Percentiles rank a stretch among this genome's conserved stretches.
phyloP scores from a whole-genome alignment of 1,140 invertebrate species.

The Drosophila ercepeae region DNA sequence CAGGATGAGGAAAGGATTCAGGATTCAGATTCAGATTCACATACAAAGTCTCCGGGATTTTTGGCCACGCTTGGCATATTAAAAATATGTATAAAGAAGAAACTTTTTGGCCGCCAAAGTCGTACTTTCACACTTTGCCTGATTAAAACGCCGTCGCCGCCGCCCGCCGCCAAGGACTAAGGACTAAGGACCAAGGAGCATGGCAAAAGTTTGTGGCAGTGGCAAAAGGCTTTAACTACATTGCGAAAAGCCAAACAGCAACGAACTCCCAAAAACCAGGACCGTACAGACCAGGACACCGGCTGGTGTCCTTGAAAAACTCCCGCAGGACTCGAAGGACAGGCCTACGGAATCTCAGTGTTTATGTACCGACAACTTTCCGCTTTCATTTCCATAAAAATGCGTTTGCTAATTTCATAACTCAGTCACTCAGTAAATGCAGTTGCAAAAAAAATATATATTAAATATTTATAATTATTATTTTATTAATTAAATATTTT shows the following conservation, averaged over 20 bases:
- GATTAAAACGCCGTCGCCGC: constrained; percentile 48
- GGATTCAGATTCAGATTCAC: not conserved
- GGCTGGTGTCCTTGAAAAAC: constrained; percentile 75
- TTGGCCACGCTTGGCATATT: constrained; percentile 50
- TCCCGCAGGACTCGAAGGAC: constrained; percentile 31
- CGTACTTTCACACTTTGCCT: constrained; percentile 60
- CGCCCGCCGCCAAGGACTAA: constrained; percentile 13
- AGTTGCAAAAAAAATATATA: not conserved
- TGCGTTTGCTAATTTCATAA: constrained; percentile 79
- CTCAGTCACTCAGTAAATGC: constrained; percentile 20
- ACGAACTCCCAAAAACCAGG: not conserved
- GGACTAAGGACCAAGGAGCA: constrained; percentile 4
- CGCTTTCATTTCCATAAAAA: constrained; percentile 72
- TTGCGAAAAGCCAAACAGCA: constrained; percentile 71
- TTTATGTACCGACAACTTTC: constrained; percentile 58
- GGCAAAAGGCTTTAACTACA: constrained; percentile 73
- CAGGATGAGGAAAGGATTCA: not conserved
- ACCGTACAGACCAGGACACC: not conserved
- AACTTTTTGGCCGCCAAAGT: constrained; percentile 37
- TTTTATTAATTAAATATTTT: not conserved
- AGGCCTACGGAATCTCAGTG: constrained; percentile 42
- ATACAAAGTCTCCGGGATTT: not conserved
- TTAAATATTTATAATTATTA: not conserved
- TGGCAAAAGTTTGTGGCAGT: constrained; percentile 59
- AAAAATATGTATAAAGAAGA: constrained; percentile 58